Conservation (phyloP, 2,888 invertebrate genomes). For the Loripinus fragilis region DNA sequence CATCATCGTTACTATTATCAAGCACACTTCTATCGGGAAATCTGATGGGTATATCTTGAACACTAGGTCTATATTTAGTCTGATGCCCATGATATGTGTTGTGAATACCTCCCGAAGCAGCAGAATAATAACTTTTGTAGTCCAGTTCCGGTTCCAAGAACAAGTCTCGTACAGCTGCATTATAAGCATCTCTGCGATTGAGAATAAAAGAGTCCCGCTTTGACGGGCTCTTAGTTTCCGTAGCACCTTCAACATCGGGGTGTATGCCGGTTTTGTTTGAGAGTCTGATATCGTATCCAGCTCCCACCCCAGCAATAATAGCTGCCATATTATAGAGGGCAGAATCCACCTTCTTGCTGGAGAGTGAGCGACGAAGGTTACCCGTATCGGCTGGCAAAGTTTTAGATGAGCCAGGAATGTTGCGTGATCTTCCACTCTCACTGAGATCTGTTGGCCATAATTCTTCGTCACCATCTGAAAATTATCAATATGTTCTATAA, state of each 20-base stretch:
- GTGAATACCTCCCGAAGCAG: slow-evolving; percentile 85
- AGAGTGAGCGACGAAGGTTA: slow-evolving; percentile 49
- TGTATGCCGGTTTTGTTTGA: slow-evolving; percentile 86
- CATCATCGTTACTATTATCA: slow-evolving; percentile 2
- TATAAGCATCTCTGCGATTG: slow-evolving; percentile 81
- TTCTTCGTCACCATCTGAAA: slow-evolving; percentile 82
- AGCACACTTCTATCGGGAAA: slow-evolving; percentile 66
- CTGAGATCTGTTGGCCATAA: slow-evolving; percentile 80
- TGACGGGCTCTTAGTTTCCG: slow-evolving; percentile 59
- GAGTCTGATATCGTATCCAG: slow-evolving; percentile 95
- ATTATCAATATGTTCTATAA: too few species aligned
- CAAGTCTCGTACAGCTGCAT: slow-evolving; percentile 80
- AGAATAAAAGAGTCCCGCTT: slow-evolving; percentile 76
- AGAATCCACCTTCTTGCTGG: slow-evolving; percentile 85
- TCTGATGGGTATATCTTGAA: slow-evolving; percentile 78
- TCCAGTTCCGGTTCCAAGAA: slow-evolving; percentile 79
- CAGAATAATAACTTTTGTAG: slow-evolving; percentile 71
- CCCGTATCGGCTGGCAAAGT: slow-evolving; percentile 61
- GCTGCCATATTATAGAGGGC: slow-evolving; percentile 95
- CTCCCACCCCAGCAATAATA: slow-evolving; percentile 93
- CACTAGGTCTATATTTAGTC: slow-evolving; percentile 85
- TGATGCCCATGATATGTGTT: slow-evolving; percentile 95
- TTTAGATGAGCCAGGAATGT: slow-evolving; percentile 67
- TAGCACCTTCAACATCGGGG: slow-evolving; percentile 70
- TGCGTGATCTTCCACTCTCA: slow-evolving; percentile 69